Evolutionary conservation across 2,113 vertebrate species (phyloP), one percentile per base, ranked within the genome.

Genomic region (Plectropomus leopardus): DNA sequence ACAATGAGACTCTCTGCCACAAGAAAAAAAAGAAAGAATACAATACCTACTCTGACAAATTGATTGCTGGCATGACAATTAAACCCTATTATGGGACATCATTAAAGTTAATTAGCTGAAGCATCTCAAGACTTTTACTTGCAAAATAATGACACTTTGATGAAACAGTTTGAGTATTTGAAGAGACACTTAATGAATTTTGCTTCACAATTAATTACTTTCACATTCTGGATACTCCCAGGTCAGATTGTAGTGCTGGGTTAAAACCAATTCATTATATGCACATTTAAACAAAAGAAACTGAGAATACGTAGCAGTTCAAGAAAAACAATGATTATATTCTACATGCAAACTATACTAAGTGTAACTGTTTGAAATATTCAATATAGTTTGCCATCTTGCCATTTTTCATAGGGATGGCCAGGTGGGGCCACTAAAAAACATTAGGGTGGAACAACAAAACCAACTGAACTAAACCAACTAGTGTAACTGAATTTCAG

Each of bases 61-160:
- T 72, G 71, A 85, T 68, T 69, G 61, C 63, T 58, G 69, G 70
- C 65, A 64, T 85, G 63, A 76, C 75, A 66, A 77, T 65, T 78
- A 83, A 72, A 78, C 61, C 55, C 59, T 69, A 80, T 85, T 85
- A 82, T 53, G 5, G 48, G 65, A 64, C 51, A 61, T 77, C 82
- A 84, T 89, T 84, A 82, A 74, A 84, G 69, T 42, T 82, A 80
- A 87, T 85, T 77, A 84, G 59, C 63, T 80, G 66, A 61, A 70
- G 81, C 69, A 75, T 80, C 72, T 76, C 72, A 45, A 78, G 75
- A 84, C 69, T 42, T 70, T 75, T 81, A 59, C 80, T 55, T 65
- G 40, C 71, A 87, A 86, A 84, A 76, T 64, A 74, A 77, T 86
- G 85, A 71, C 68, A 82, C 47, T 79, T 79, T 73, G 58, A 86